Percentiles rank a stretch among this genome's conserved stretches.
Evolutionary conservation across 2,113 vertebrate genomes (phyloP).

Genomic region (Heterochromis multidens): DNA sequence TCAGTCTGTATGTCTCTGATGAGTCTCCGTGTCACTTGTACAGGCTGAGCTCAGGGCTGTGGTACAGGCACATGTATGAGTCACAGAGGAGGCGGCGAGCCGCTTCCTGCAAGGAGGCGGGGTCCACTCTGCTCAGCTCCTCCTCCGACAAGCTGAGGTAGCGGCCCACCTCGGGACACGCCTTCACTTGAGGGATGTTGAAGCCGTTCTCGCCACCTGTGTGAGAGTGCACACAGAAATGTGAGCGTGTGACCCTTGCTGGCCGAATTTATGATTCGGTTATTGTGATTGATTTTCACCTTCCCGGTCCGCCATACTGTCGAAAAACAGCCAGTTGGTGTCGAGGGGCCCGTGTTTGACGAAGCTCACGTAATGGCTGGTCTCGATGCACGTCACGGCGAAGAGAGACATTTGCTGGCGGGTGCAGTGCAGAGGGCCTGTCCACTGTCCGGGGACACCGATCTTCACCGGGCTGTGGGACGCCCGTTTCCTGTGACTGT

Average conservation of each 20-base stretch:
- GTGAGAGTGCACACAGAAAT: not conserved
- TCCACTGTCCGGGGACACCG: slow-evolving; percentile 45
- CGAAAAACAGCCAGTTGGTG: slow-evolving; percentile 82
- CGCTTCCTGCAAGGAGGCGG: slow-evolving; percentile 60
- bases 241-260: not conserved
- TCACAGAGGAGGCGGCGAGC: slow-evolving; percentile 80
- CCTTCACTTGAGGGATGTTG: slow-evolving; percentile 78
- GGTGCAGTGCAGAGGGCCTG: slow-evolving; percentile 42
- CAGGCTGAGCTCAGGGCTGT: slow-evolving; percentile 79
- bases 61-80: slow-evolving; percentile 85
- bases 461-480: slow-evolving; percentile 66
- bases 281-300: slow-evolving; percentile 57
- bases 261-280: not conserved
- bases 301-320: slow-evolving; percentile 85
- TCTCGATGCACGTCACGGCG: slow-evolving; percentile 83
- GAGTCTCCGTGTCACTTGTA: slow-evolving; percentile 73
- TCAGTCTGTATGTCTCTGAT: not conserved
- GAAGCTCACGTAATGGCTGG: slow-evolving; percentile 85
- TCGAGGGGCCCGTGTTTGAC: slow-evolving; percentile 69
- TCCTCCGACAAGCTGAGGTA: slow-evolving; percentile 75
- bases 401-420: slow-evolving; percentile 78
- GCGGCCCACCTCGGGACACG: slow-evolving; percentile 79
- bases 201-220: slow-evolving; percentile 84
- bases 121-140: slow-evolving; percentile 70
- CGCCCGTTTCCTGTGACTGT: slow-evolving; percentile 75